A percentile compares a stretch with the other conserved stretches of the same genome.
Evolutionary conservation across 2,888 invertebrate species (phyloP).

Genomic region (Sarcophaga caerulescens): DNA sequence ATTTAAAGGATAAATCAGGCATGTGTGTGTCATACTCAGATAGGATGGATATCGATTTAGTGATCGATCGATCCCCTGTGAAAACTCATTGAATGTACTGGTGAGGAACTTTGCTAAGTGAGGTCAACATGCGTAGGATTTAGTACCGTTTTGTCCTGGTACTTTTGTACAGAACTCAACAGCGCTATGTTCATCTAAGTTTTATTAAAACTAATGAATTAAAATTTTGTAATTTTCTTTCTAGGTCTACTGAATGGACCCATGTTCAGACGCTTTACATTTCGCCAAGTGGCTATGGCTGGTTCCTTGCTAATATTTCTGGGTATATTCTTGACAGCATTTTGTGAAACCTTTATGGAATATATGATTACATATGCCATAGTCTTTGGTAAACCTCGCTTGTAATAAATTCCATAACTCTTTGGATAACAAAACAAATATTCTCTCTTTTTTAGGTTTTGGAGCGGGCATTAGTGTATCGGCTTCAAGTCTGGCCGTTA

Average conservation of each 20-base stretch:
- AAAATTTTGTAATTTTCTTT: too few species aligned
- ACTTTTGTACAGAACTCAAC: too few species aligned
- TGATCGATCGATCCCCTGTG: too few species aligned
- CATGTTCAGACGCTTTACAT: slow-evolving; percentile 86
- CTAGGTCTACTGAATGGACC: slow-evolving; percentile 85
- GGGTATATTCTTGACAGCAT: slow-evolving; percentile 84
- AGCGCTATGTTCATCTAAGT: too few species aligned
- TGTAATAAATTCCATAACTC: not conserved
- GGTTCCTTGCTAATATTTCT: slow-evolving; percentile 84
- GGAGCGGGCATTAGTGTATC: slow-evolving; percentile 87
- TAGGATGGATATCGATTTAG: too few species aligned
- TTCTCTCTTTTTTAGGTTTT: slow-evolving; percentile 71
- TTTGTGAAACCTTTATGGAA: slow-evolving; percentile 84
- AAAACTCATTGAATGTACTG: too few species aligned
- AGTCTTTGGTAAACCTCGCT: slow-evolving; percentile 84
- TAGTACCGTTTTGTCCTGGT: too few species aligned
- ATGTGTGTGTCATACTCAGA: too few species aligned
- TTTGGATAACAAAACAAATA: not conserved
- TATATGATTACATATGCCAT: slow-evolving; percentile 86
- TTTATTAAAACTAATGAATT: too few species aligned
- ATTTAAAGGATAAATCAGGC: too few species aligned
- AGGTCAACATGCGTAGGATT: too few species aligned
- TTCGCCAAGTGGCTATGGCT: slow-evolving; percentile 85
- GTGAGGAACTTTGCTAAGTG: too few species aligned
- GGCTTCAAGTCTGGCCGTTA: slow-evolving; percentile 87